Evolutionary conservation across 2,797 vertebrate species (phyloP).

Genomic region (Sphenopsis melanotis): DNA sequence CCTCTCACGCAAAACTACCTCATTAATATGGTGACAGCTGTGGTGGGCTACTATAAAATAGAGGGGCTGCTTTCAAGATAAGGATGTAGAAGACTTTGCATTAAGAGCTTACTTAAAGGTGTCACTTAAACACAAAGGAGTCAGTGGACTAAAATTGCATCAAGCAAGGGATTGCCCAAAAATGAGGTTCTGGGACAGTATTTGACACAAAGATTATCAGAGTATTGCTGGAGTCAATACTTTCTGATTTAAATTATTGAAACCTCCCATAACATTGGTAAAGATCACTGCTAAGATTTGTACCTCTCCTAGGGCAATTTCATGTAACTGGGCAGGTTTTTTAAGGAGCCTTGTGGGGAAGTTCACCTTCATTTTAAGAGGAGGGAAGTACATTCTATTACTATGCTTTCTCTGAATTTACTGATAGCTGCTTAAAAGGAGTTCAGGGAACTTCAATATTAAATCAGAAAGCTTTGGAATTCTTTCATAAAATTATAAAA

Average conservation of each 20-base stretch:
- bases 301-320: neutral
- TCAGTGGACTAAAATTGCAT: neutral
- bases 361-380: neutral
- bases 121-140: rapidly evolving
- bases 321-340: neutral
- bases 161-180: neutral
- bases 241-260: neutral
- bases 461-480: neutral
- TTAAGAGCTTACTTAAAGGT: neutral
- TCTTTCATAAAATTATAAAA: neutral
- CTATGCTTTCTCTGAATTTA: neutral
- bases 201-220: neutral
- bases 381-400: neutral
- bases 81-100: neutral
- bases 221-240: neutral
- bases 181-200: neutral
- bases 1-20: neutral
- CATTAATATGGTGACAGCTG: neutral
- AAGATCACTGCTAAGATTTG: neutral
- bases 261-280: neutral
- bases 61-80: neutral
- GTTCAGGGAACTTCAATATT: neutral
- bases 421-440: neutral
- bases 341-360: neutral
- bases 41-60: neutral